Conservation (phyloP, 2,113 vertebrate species). For the Chrysochloris asiatica region DNA sequence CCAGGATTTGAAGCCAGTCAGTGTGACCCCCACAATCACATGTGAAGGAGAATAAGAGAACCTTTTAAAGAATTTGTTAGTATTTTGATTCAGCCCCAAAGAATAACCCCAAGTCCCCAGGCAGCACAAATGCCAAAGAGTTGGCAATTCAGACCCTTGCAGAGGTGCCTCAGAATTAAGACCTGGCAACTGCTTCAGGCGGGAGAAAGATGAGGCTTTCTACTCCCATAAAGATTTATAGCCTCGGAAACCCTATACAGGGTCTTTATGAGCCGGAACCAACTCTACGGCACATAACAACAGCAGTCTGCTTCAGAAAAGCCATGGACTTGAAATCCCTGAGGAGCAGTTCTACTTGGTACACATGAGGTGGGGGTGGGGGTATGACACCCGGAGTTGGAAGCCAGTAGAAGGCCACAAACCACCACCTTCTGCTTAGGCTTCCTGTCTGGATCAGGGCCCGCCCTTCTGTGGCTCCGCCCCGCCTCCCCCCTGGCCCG, state of each 20-base stretch:
- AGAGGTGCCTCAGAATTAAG: neutral
- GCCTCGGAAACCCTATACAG: no score
- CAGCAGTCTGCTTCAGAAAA: neutral
- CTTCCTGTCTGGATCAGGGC: neutral
- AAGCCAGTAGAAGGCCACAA: neutral
- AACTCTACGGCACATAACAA: no score
- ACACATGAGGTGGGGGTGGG: no score
- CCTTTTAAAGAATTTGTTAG: neutral
- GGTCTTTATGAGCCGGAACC: no score
- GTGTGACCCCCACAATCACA: neutral
- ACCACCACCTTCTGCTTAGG: neutral
- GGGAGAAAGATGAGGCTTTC: no score
- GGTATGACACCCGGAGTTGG: neutral
- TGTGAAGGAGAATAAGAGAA: neutral
- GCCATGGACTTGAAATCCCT: neutral
- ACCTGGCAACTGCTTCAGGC: no score
- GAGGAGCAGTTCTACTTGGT: neutral
- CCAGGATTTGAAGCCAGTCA: neutral
- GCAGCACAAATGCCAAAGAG: neutral
- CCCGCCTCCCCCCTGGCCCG: slow-evolving; percentile 39
- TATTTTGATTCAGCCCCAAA: neutral
- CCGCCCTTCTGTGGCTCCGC: neutral
- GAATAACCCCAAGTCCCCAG: neutral
- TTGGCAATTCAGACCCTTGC: neutral
- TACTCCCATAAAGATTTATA: no score